Conservation (phyloP, 2,797 vertebrate species). For the Falco berigora region DNA sequence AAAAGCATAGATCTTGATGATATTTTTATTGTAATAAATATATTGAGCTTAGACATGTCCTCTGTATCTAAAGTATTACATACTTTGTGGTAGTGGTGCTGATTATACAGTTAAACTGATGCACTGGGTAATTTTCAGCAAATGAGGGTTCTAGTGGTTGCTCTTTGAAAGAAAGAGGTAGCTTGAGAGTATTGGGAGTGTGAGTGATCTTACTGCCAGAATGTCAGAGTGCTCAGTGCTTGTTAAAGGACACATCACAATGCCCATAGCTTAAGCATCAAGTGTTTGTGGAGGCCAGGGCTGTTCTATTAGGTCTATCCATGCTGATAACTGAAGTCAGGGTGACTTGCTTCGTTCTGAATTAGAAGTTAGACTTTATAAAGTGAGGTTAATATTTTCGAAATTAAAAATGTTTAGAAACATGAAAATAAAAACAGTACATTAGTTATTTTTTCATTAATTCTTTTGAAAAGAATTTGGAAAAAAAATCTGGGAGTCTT, state of each 20-base stretch:
- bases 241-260: not conserved
- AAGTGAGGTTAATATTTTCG: not conserved
- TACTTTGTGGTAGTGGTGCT: not conserved
- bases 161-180: not conserved
- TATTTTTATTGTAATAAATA: not conserved
- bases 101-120: not conserved
- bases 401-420: not conserved
- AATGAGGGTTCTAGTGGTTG: not conserved
- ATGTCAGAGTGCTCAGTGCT: not conserved
- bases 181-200: not conserved
- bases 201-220: not conserved
- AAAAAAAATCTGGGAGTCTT: not conserved
- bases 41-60: not conserved
- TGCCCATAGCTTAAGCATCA: not conserved
- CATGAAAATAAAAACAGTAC: not conserved
- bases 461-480: not conserved
- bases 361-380: not conserved
- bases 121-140: not conserved
- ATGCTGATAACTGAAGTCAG: not conserved
- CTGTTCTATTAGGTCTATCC: not conserved
- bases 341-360: not conserved
- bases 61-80: not conserved
- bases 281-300: not conserved
- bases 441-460: not conserved
- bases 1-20: not conserved